Evolutionary conservation across 2,888 invertebrate genomes (phyloP).

Genomic region (Coleophora flavipennella): DNA sequence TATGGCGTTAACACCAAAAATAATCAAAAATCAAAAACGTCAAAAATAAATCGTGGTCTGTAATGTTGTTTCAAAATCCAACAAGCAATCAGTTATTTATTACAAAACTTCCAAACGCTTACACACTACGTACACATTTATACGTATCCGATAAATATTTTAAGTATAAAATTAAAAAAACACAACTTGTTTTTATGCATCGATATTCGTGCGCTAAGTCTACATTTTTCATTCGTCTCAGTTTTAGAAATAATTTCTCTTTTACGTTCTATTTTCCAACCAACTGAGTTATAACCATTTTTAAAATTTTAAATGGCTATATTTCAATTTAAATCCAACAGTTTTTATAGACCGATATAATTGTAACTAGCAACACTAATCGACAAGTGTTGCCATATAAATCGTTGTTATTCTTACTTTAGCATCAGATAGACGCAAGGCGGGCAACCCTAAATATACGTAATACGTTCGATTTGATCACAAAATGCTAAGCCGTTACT

Average conservation of each 20-base stretch:
- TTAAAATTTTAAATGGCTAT: neutral
- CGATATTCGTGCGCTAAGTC: conserved; percentile 42
- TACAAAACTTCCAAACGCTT: conserved; percentile 25
- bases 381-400: conserved; percentile 4
- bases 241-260: neutral
- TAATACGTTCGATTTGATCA: conserved; percentile 18
- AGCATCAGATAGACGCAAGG: conserved; percentile 2
- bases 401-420: conserved; percentile 5
- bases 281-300: neutral
- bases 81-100: conserved; percentile 8
- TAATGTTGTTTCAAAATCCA: conserved; percentile 15
- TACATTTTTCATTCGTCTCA: conserved; percentile 4
- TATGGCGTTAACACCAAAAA: neutral
- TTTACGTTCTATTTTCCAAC: neutral
- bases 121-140: conserved; percentile 41
- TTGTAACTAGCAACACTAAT: conserved; percentile 4
- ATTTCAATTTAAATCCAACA: neutral
- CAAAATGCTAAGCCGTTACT: conserved; percentile 11
- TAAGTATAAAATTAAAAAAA: conserved; percentile 69
- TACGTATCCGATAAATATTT: conserved; percentile 64
- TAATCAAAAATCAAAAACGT: neutral
- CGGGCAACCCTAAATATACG: conserved; percentile 13
- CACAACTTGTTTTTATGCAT: conserved; percentile 55
- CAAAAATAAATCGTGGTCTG: neutral
- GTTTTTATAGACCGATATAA: conserved; percentile 3